Evolutionary conservation across 2,797 vertebrate species (phyloP).

Genomic region (Psittacula derbiana): DNA sequence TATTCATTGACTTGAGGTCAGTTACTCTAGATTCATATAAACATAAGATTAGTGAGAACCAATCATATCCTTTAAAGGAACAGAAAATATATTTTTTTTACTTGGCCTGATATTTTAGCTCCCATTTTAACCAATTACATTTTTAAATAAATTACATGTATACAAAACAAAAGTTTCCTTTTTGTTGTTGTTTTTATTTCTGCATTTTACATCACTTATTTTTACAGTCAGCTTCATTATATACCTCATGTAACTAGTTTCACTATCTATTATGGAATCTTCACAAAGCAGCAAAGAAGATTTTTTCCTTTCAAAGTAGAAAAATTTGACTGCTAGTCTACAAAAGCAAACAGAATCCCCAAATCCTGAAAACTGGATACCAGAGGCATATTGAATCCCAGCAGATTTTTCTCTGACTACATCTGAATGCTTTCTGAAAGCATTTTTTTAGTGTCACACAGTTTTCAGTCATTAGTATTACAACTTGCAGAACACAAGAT

Average conservation of each 20-base stretch:
- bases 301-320: neutral
- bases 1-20: neutral
- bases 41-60: neutral
- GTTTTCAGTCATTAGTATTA: neutral
- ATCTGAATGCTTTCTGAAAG: neutral
- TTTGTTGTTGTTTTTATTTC: neutral
- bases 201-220: neutral
- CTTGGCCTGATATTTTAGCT: neutral
- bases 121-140: neutral
- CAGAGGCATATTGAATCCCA: neutral
- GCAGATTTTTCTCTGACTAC: neutral
- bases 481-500: neutral
- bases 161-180: neutral
- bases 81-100: neutral
- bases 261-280: neutral
- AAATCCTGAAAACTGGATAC: neutral
- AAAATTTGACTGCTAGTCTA: neutral
- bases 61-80: neutral
- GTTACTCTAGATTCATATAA: neutral
- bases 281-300: neutral
- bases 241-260: neutral
- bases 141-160: neutral
- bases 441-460: neutral
- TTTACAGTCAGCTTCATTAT: neutral
- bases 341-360: neutral